Evolutionary conservation across 2,888 invertebrate species (phyloP).

Genomic region (Rhaphigaster nebulosa): DNA sequence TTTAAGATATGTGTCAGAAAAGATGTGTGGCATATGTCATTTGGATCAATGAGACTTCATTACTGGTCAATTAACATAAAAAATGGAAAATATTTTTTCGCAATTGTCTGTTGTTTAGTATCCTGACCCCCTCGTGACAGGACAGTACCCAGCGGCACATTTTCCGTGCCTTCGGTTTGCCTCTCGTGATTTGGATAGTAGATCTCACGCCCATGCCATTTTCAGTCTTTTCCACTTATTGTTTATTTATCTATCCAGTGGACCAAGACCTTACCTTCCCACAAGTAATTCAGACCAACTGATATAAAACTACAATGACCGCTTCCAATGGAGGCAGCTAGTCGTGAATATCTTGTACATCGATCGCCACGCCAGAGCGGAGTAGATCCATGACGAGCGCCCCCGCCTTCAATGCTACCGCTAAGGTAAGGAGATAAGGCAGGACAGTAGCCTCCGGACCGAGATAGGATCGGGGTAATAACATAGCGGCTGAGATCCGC

Average conservation of each 20-base stretch:
- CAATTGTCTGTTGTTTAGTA: not conserved
- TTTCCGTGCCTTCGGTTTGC: not conserved
- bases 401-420: not conserved
- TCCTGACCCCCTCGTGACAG: not conserved
- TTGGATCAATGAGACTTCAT: too few species aligned
- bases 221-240: not conserved
- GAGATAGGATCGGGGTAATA: conserved; percentile 13
- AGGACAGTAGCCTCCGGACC: not conserved
- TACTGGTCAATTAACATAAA: too few species aligned
- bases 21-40: too few species aligned
- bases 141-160: not conserved
- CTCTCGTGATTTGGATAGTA: not conserved
- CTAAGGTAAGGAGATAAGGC: conserved; percentile 12
- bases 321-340: not conserved
- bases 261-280: not conserved
- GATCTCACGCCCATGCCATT: not conserved
- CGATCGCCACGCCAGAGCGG: not conserved
- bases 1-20: too few species aligned
- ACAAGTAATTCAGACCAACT: not conserved
- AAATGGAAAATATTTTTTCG: too few species aligned
- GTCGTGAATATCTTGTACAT: not conserved
- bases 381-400: not conserved
- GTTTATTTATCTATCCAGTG: not conserved
- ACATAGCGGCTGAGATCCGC: conserved; percentile 14
- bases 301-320: not conserved